Evolutionary conservation across 2,797 vertebrate species (phyloP).

Genomic region (Poeciliopsis presidionis): DNA sequence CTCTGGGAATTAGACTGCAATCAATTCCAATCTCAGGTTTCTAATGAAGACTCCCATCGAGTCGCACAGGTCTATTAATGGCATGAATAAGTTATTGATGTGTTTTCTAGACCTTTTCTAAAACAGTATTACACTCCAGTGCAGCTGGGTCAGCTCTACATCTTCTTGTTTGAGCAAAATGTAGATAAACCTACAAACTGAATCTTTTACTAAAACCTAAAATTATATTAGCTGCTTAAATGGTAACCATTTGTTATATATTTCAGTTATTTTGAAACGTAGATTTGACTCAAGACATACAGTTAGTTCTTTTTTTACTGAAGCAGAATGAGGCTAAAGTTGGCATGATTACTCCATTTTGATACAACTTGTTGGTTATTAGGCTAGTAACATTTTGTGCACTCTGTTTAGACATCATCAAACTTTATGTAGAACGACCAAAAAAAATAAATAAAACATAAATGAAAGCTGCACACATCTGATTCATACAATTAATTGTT

Average conservation of each 20-base stretch:
- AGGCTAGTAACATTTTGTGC: neutral
- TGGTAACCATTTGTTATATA: neutral
- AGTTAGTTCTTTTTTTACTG: neutral
- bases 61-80: slow-evolving; percentile 70
- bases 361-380: neutral
- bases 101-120: slow-evolving; percentile 34
- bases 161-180: neutral
- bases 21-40: slow-evolving; percentile 76
- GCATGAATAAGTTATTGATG: slow-evolving; percentile 78
- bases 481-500: too few relatives aligned
- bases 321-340: neutral
- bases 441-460: neutral
- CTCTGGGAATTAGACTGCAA: slow-evolving; percentile 64
- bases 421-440: neutral
- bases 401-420: neutral
- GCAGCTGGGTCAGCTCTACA: slow-evolving; percentile 28
- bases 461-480: too few relatives aligned
- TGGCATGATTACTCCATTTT: neutral
- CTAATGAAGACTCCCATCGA: slow-evolving; percentile 71
- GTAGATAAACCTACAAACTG: neutral
- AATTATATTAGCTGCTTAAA: neutral
- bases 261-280: neutral
- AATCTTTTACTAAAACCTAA: neutral
- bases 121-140: slow-evolving; percentile 31
- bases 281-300: neutral